These are phyloP conservation scores for Saguinus midas DNA, from an alignment of 2,113 vertebrate species.

Conservation along the genomic window DNA sequence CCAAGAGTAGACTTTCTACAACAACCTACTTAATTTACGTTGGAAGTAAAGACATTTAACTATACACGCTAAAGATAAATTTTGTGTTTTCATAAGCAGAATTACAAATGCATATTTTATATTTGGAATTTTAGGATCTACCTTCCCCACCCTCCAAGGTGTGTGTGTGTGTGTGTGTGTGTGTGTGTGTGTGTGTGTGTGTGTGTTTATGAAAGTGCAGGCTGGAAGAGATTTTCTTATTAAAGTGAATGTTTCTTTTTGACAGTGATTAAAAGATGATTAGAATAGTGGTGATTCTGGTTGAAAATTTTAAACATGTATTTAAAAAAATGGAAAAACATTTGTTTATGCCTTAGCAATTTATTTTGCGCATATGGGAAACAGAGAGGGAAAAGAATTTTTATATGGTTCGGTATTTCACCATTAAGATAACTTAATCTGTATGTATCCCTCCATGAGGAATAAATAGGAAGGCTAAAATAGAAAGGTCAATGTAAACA, in stretches of 20 bases:
- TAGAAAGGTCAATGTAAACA: slow-evolving; percentile 28
- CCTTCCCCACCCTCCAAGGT: neutral
- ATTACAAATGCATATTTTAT: slow-evolving; percentile 37
- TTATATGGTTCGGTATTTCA: neutral
- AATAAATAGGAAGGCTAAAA: slow-evolving; percentile 62
- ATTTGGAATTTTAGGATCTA: slow-evolving; percentile 12
- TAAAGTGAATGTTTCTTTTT: neutral
- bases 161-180: neutral
- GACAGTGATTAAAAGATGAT: neutral
- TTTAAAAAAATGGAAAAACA: neutral
- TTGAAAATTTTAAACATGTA: neutral
- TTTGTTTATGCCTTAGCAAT: neutral
- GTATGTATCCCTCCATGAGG: neutral
- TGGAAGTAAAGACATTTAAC: neutral
- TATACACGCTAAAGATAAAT: neutral
- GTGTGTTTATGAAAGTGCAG: neutral
- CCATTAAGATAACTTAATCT: slow-evolving; percentile 1
- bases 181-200: neutral
- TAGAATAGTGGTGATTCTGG: neutral
- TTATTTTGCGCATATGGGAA: slow-evolving; percentile 32
- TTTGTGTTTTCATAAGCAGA: neutral
- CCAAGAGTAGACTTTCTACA: neutral
- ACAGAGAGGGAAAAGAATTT: neutral
- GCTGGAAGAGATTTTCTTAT: neutral
- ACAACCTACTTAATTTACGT: neutral